Base-by-base conservation (phyloP, 2,888 invertebrate species). In the Lingula anatina region DNA sequence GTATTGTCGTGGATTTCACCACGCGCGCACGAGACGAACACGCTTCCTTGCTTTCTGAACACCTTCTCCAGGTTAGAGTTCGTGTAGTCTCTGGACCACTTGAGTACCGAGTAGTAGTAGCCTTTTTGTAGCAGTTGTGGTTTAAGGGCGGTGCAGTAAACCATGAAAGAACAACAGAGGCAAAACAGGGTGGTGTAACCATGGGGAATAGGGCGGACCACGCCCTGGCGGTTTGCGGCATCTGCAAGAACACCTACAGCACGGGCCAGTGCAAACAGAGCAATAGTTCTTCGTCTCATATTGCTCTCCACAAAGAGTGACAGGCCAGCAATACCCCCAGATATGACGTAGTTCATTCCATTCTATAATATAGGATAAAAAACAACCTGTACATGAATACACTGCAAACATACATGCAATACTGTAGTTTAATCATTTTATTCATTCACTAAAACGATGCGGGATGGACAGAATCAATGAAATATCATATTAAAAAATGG, bases 51-150 rank as follows among this genome's bases (percentile, higher is more conserved):
- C 24, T 54, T 47, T 40, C 65, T 51, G 56, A 65, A 68, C 12
- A 65, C 35, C 15, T 9, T 38, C 12, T 47, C 42, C 5, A 65
- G 44, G 12, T 52, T 64, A 24, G 54, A 39, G 44, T 67, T 62
- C 0, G 61, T 60, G 47, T 65, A 67, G 48, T 64, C 65, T 25
- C 65, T 53, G 44, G 66, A 65, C 68, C 66, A 67, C 42, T 65
- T 65, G 23, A 66, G 44, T 3, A 67, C 57, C 1, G 68, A 66
- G 24, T 56, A 51, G 51, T 67, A 68, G 47, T 68, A 68, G 7
- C 65, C 64, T 2, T 51, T 51, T 21, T 60, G 56, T 18, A 68
- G 53, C 5, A 64, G 59, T 24, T 60, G 51, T 5, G 68, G 66
- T 26, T 53, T 56, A 1, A 61, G 50, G 9, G 60, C 57, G 1